Conservation (phyloP, 2,888 invertebrate genomes). For the Platynereis dumerilii region DNA sequence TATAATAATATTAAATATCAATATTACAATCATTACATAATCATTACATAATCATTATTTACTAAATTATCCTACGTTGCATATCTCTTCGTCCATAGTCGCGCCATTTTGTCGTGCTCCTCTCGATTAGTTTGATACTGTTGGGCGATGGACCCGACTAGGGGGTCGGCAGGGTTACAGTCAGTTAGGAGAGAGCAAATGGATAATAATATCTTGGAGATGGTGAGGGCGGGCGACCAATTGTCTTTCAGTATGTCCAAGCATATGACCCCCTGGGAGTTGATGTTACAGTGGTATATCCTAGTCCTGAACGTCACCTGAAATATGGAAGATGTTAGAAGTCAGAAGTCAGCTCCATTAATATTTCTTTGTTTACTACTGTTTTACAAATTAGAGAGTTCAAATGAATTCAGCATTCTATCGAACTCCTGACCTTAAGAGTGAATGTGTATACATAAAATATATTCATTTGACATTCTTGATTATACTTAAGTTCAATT, state of each 20-base stretch:
- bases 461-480: no score
- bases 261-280: constrained; percentile 97
- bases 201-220: constrained; percentile 94
- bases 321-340: constrained; percentile 2
- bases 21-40: no score
- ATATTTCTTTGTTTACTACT: no score
- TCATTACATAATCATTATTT: no score
- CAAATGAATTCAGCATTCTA: no score
- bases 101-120: constrained; percentile 96
- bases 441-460: no score
- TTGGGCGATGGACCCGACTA: constrained; percentile 97
- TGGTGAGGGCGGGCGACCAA: constrained; percentile 97
- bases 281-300: constrained; percentile 99
- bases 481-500: no score
- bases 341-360: not conserved
- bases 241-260: constrained; percentile 97
- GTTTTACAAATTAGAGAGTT: no score
- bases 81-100: constrained; percentile 97
- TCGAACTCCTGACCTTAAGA: no score
- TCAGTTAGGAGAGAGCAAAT: constrained; percentile 97
- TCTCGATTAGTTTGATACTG: constrained; percentile 96
- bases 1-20: no score
- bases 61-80: constrained; percentile 77
- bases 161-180: constrained; percentile 98
- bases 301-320: constrained; percentile 83